Evolutionary conservation across 2,113 vertebrate species (phyloP).

Genomic region (Platichthys flesus): DNA sequence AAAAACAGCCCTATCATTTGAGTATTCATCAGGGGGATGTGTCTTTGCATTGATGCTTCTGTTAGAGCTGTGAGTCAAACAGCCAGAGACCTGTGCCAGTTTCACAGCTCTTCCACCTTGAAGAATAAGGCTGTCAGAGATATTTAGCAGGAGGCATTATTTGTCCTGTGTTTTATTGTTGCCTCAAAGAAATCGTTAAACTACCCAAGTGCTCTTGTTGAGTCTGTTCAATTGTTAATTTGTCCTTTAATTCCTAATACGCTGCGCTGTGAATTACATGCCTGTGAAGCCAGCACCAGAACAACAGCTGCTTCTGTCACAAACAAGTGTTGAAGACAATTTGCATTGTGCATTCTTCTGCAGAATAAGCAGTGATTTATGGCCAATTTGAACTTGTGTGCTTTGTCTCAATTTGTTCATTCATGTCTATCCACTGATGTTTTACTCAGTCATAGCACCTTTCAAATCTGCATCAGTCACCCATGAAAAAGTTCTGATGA

Average conservation of each 20-base stretch:
- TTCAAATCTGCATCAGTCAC: too few species aligned
- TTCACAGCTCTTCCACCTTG: neutral
- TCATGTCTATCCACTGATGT: neutral
- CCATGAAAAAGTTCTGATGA: too few species aligned
- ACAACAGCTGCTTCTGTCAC: constrained; percentile 2
- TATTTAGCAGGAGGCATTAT: neutral
- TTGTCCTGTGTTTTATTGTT: too few species aligned
- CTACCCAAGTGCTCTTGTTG: neutral
- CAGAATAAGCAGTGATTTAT: neutral
- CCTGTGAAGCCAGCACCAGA: too few species aligned
- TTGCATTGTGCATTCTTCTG: neutral
- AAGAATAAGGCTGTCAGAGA: neutral
- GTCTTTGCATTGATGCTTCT: neutral
- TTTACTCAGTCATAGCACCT: neutral
- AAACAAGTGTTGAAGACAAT: neutral
- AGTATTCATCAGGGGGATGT: neutral
- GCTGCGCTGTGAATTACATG: neutral
- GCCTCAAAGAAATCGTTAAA: neutral
- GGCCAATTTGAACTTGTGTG: neutral
- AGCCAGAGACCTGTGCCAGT: constrained; percentile 15
- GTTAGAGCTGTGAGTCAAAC: neutral
- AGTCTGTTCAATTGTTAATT: neutral
- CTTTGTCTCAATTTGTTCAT: neutral
- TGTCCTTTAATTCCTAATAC: neutral
- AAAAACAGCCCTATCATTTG: neutral